phyloP scores from a whole-genome alignment of 2,797 vertebrate species.

The Echiichthys vipera region DNA sequence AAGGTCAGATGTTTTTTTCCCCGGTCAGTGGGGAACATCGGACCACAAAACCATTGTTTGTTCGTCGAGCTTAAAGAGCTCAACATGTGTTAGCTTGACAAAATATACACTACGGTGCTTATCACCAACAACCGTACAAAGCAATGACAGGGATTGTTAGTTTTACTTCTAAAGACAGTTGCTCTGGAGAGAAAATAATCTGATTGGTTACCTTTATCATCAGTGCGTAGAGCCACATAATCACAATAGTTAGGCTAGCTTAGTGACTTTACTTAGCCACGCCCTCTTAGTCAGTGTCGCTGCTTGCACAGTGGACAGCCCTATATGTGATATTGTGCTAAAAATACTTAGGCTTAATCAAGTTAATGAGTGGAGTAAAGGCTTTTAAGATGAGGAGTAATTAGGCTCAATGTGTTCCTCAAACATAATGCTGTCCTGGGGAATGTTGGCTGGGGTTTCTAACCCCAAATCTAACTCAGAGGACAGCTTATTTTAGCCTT shows the following conservation, averaged over 20 bases:
- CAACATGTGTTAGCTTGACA: background rate
- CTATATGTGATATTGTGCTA: too few relatives aligned
- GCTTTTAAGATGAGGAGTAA: too few relatives aligned
- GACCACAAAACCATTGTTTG: background rate
- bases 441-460: background rate
- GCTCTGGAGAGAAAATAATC: background rate
- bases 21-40: too few relatives aligned
- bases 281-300: background rate
- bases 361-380: too few relatives aligned
- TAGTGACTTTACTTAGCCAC: background rate
- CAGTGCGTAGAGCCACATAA: background rate
- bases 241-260: background rate
- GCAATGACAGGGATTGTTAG: background rate
- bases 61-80: background rate
- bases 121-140: background rate
- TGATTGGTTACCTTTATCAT: background rate
- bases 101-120: slow-evolving; percentile 8
- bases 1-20: too few relatives aligned
- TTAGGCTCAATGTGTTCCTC: too few relatives aligned
- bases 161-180: slow-evolving; percentile 2
- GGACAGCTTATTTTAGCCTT: background rate
- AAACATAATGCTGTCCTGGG: too few relatives aligned
- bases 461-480: background rate
- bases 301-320: too few relatives aligned
- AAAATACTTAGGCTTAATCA: too few relatives aligned